Base-by-base conservation (phyloP, 2,888 invertebrate genomes). In the Bedellia somnulentella region DNA sequence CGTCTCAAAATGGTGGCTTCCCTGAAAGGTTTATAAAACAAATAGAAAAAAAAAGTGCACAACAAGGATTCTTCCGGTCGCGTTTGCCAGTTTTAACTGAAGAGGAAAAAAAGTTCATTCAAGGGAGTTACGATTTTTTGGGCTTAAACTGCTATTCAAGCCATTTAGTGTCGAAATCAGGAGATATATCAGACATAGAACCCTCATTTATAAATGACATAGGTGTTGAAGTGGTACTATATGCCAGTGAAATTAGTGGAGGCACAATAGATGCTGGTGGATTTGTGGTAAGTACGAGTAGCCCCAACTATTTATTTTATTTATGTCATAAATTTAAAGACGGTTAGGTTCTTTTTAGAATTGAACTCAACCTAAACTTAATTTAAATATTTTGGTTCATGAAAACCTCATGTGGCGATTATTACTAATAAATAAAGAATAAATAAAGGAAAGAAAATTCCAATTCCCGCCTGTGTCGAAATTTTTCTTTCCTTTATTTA, bases 81-180 rank as follows among this genome's bases (percentile, higher is more conserved):
- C 42, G 63, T 10, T 43, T 71, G 15, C 68, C 67, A 3, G 35
- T 34, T 17, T 66, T 70, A 37, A 52, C 57, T 1, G 27, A 36
- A n/a, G 43, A 51, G 15, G 59, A 66, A 61, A 68, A 80, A 5
- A 47, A 56, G 25, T 54, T 57, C 23, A 71, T 84, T 26, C 57
- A 52, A 6, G 77, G 58, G 10, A 78, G 81, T 11, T 62, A 77
- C 2, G 82, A 83, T 47, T 82, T 79, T 45, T 52, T 82, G 14
- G 81, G 80, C 1, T 60, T 89, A 3, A 89, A 89, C 45, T 80
- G 83, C 34, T 90, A 89, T 47, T 80, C 83, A 0, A 52, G 76
- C 1, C 41, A 3, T 0, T 16, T 51, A 2, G 32, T 57, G 5
- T 56, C 57, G 0, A 55, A 55, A 1, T 44, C 45, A 0, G 43